These are phyloP conservation scores for Grammomys dolichurus DNA, from an alignment of 2,113 vertebrate genomes.

Conservation along the genomic window DNA sequence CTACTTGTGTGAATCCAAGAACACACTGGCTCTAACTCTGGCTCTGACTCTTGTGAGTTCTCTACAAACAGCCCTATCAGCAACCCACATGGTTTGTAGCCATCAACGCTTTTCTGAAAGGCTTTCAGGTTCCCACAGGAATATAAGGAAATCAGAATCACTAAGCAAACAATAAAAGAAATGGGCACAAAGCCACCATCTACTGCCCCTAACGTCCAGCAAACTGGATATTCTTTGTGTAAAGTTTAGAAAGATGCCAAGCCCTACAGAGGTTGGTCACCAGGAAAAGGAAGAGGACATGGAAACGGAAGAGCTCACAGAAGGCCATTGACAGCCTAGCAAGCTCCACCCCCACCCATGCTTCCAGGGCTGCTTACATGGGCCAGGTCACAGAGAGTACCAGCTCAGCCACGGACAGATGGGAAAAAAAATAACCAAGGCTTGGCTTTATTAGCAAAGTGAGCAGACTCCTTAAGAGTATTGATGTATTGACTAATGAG, in stretches of 20 bases:
- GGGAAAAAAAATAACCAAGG: conserved; percentile 53
- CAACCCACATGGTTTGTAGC: conserved; percentile 21
- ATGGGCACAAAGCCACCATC: conserved; percentile 75
- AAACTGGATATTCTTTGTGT: conserved; percentile 76
- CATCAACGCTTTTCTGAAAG: conserved; percentile 49
- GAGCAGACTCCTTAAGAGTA: conserved; percentile 62
- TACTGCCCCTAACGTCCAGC: conserved; percentile 61
- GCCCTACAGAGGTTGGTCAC: conserved; percentile 62
- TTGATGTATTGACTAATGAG: conserved; percentile 71
- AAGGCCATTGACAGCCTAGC: conserved; percentile 67
- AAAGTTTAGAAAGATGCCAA: conserved; percentile 77
- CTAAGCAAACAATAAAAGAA: conserved; percentile 76
- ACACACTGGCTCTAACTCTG: not conserved
- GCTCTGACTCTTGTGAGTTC: not conserved
- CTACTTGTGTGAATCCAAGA: conserved; percentile 29
- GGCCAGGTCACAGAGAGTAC: conserved; percentile 59
- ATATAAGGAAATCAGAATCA: conserved; percentile 82
- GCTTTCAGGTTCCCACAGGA: conserved; percentile 79
- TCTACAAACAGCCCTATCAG: conserved; percentile 45
- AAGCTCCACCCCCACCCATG: conserved; percentile 70
- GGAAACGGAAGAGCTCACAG: conserved; percentile 80
- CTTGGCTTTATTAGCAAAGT: conserved; percentile 67
- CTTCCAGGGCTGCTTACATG: conserved; percentile 67
- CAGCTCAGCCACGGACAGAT: conserved; percentile 70
- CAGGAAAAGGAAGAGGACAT: conserved; percentile 83